phyloP scores from a whole-genome alignment of 2,113 vertebrate species.

The Oenanthe oenanthe region DNA sequence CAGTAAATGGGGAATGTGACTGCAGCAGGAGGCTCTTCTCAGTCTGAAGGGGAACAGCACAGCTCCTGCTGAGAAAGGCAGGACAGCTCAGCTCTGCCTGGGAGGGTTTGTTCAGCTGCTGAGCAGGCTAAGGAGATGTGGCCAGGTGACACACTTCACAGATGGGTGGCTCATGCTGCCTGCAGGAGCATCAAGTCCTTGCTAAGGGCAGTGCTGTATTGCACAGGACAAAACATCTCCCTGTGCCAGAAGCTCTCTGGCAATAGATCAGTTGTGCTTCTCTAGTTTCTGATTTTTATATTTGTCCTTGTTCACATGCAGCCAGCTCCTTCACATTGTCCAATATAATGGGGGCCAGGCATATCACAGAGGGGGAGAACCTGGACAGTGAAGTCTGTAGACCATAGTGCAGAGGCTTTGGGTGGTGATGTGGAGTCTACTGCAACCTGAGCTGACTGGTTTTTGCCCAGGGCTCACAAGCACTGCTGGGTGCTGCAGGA shows the following conservation, averaged over 20 bases:
- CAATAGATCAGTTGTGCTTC: not conserved
- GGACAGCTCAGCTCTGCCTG: not conserved
- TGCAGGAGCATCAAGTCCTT: not conserved
- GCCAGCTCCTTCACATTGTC: not conserved
- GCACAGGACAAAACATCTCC: not conserved
- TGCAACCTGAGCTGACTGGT: not conserved
- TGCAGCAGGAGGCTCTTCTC: not conserved
- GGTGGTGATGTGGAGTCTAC: not conserved
- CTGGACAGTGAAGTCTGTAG: not conserved
- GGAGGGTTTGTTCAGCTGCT: not conserved
- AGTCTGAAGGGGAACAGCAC: rapidly evolving
- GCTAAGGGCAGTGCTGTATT: not conserved
- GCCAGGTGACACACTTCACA: not conserved
- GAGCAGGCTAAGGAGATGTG: not conserved
- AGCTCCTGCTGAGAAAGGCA: not conserved
- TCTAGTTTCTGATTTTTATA: not conserved
- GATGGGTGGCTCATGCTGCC: not conserved
- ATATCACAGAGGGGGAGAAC: not conserved
- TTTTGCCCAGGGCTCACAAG: not conserved
- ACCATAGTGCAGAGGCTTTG: not conserved
- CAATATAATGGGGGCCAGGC: rapidly evolving
- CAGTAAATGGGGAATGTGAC: not conserved
- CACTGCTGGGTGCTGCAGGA: not conserved
- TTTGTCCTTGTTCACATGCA: not conserved
- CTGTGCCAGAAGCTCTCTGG: not conserved